A percentile compares a stretch with the other conserved stretches of the same genome.
These are phyloP conservation scores for Corythoichthys intestinalis DNA, from an alignment of 2,113 vertebrate genomes.

Conservation along the genomic window DNA sequence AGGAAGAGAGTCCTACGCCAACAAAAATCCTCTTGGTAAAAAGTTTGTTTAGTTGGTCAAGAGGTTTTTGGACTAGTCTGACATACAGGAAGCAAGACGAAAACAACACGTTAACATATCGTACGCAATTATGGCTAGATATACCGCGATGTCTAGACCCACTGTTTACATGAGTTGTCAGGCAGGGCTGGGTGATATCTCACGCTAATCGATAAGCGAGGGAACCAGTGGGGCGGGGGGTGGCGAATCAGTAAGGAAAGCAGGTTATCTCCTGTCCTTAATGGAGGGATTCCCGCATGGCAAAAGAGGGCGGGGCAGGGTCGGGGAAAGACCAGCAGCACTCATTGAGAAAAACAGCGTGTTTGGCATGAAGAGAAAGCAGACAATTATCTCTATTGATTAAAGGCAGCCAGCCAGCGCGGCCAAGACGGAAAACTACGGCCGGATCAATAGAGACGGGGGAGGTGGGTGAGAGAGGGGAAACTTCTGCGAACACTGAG, in stretches of 20 bases:
- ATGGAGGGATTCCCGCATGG: conserved; percentile 69
- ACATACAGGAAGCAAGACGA: not conserved
- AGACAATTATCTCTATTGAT: conserved; percentile 85
- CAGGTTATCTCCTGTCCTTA: conserved; percentile 79
- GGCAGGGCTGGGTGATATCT: conserved; percentile 69
- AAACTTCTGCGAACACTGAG: no score
- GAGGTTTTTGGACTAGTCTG: not conserved
- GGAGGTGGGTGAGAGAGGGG: conserved; percentile 33
- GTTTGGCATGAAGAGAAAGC: conserved; percentile 80
- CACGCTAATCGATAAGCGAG: conserved; percentile 77
- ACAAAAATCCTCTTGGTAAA: not conserved
- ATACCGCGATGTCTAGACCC: conserved; percentile 19
- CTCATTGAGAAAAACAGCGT: conserved; percentile 78
- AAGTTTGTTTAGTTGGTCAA: not conserved
- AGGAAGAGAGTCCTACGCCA: not conserved
- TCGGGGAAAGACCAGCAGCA: conserved; percentile 73
- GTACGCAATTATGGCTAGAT: not conserved
- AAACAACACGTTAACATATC: not conserved
- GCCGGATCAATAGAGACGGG: conserved; percentile 75
- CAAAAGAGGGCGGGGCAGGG: conserved; percentile 35
- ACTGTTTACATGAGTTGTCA: conserved; percentile 72
- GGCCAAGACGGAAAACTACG: conserved; percentile 78
- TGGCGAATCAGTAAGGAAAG: conserved; percentile 71
- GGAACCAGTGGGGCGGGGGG: conserved; percentile 27
- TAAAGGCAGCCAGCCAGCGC: conserved; percentile 78